phyloP scores from a whole-genome alignment of 2,888 invertebrate species.

The Watsonalla binaria region DNA sequence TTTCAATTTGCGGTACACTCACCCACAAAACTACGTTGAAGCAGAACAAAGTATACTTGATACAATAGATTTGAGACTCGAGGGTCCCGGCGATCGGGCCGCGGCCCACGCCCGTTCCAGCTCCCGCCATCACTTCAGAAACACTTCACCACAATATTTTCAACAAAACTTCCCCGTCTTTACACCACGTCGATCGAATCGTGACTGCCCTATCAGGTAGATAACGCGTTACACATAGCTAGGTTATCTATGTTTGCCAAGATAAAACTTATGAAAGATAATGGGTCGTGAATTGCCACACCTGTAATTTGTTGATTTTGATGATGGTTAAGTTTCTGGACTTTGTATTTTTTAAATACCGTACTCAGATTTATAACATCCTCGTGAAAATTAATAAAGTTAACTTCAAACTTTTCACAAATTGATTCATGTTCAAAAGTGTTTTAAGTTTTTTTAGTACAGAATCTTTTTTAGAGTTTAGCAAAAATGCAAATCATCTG shows the following conservation, averaged over 20 bases:
- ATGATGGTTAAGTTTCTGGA: neutral
- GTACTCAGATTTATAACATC: neutral
- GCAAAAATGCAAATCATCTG: neutral
- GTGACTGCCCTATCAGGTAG: slow-evolving; percentile 53
- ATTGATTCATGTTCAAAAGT: no score
- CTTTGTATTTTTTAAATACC: no score
- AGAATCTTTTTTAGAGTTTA: no score
- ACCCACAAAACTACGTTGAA: slow-evolving; percentile 90
- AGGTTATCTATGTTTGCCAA: slow-evolving; percentile 70
- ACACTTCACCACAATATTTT: slow-evolving; percentile 20
- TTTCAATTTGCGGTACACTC: slow-evolving; percentile 55
- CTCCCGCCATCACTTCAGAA: slow-evolving; percentile 74
- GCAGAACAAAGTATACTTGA: slow-evolving; percentile 90
- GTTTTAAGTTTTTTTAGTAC: no score
- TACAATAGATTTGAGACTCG: slow-evolving; percentile 87
- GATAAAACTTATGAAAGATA: slow-evolving; percentile 67
- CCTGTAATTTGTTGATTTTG: slow-evolving; percentile 37
- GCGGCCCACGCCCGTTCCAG: slow-evolving; percentile 71
- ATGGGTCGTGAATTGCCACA: slow-evolving; percentile 60
- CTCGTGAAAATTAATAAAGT: no score
- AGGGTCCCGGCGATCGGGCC: slow-evolving; percentile 78
- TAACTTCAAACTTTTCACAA: no score
- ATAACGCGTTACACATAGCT: slow-evolving; percentile 56
- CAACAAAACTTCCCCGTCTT: slow-evolving; percentile 33
- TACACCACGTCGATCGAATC: slow-evolving; percentile 42